Evolutionary conservation across 2,888 invertebrate species (phyloP), one percentile per base, ranked within the genome.

Genomic region (Ophonus ardosiacus): DNA sequence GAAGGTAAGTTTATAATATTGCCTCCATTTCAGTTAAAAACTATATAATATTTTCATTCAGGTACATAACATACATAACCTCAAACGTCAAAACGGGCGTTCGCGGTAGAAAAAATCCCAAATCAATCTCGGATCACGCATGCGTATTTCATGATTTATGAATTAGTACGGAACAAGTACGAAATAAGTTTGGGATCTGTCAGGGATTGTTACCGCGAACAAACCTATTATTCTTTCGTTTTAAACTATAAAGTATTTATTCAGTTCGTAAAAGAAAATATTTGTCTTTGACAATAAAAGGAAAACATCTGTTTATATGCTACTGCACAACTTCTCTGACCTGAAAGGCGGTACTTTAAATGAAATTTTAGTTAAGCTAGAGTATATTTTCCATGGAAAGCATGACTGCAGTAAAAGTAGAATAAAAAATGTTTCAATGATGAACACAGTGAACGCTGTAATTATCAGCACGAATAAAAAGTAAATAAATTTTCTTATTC

Each of bases 401-500:
- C 10, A 74, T 18, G 18, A 43, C 71, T 74, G 71, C 71, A 74
- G 40, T 74, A 74, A 74, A 74, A 74, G 17, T 8, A 74, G 71
- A 78, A 51, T 31, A 78, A 78, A 57, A 78, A 78, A 78, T 78
- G 15, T 17, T 78, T 78, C 51, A 74, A 74, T 43, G 51, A 78
- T 78, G 78, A 78, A 78, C 51, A 74, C 51, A 24, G 57, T 24
- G 31, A 59, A 17, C 38, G 61, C 40, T 13, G 38, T 80, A 80
- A 80, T 80, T 71, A 81, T 81, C 57, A 61, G 68, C 56, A 65
- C 17, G 81, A 81, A 81, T 65, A 81, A 81, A 81, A 81, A 71
- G 68, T 68, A 81, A 81, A 81, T 81, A 68, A 81, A 81, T 68
- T 68, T 57, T 71, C 43, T 31, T 81, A 81, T 81, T 81, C 81